Evolutionary conservation across 2,888 invertebrate species (phyloP).

Genomic region (Mythimna loreyi): DNA sequence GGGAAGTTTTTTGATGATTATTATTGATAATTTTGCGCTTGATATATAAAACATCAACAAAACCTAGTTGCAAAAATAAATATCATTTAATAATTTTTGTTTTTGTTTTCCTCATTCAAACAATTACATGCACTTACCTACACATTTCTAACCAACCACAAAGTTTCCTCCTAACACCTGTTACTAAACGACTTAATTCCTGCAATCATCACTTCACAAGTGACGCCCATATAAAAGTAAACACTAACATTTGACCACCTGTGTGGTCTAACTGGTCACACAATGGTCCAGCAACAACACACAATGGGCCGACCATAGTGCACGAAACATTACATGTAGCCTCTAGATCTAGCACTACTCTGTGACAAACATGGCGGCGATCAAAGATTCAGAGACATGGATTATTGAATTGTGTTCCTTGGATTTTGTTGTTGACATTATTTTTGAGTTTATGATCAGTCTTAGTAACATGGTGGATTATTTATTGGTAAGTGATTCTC

Average conservation of each 20-base stretch:
- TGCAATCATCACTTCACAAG: conserved; percentile 44
- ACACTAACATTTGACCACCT: conserved; percentile 51
- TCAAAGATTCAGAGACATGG: conserved; percentile 80
- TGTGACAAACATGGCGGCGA: conserved; percentile 73
- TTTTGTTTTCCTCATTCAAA: no score
- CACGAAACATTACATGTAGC: conserved; percentile 40
- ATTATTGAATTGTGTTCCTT: conserved; percentile 74
- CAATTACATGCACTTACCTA: no score
- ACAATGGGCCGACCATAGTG: conserved; percentile 24
- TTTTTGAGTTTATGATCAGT: neutral
- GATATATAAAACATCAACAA: no score
- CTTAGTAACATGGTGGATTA: no score
- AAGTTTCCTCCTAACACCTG: conserved; percentile 24
- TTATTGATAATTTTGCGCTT: no score
- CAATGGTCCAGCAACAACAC: conserved; percentile 18
- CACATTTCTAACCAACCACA: neutral
- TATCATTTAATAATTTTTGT: no score
- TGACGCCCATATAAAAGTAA: conserved; percentile 41
- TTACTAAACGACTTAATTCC: conserved; percentile 50
- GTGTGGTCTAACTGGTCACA: conserved; percentile 47
- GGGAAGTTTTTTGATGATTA: no score
- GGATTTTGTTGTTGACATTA: conserved; percentile 19
- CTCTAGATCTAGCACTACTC: conserved; percentile 68
- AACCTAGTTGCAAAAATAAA: no score
- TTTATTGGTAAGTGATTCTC: no score